Percentiles rank a stretch among this genome's conserved stretches.
Evolutionary conservation across 2,113 vertebrate species (phyloP).

Genomic region (Oryzias celebensis): DNA sequence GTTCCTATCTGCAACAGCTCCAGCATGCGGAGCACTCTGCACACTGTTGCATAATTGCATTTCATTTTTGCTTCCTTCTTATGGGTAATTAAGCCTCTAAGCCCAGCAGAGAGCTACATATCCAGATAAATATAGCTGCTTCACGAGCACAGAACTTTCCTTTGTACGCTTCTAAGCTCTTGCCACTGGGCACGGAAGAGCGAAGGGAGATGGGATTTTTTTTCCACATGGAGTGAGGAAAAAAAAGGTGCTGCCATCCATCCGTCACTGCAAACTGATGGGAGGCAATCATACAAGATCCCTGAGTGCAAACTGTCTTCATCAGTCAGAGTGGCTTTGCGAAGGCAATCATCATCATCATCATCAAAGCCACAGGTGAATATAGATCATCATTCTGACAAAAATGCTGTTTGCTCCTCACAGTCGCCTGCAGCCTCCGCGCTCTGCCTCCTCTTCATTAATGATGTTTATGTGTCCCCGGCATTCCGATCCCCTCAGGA

Average conservation of each 20-base stretch:
- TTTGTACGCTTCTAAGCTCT: slow-evolving; percentile 35
- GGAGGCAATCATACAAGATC: slow-evolving; percentile 50
- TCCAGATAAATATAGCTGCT: slow-evolving; percentile 57
- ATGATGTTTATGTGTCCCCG: slow-evolving; percentile 67
- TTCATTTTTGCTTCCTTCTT: slow-evolving; percentile 53
- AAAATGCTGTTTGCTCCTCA: slow-evolving; percentile 43
- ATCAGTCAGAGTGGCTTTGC: slow-evolving; percentile 46
- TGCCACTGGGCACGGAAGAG: slow-evolving; percentile 55
- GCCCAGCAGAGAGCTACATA: slow-evolving; percentile 48
- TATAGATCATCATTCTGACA: slow-evolving; percentile 44
- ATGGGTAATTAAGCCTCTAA: slow-evolving; percentile 60
- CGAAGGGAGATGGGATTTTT: slow-evolving; percentile 43
- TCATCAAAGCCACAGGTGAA: slow-evolving; percentile 55
- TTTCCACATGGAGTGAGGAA: slow-evolving; percentile 49
- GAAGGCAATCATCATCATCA: slow-evolving; percentile 56
- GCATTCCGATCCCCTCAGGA: slow-evolving; percentile 61
- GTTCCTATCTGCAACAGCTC: slow-evolving; percentile 11
- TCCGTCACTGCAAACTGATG: slow-evolving; percentile 36
- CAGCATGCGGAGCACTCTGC: slow-evolving; percentile 14
- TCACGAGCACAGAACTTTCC: slow-evolving; percentile 37
- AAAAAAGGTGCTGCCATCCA: slow-evolving; percentile 34
- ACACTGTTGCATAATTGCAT: slow-evolving; percentile 55
- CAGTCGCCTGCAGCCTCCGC: slow-evolving; percentile 36
- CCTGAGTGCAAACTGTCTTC: slow-evolving; percentile 31
- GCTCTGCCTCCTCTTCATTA: slow-evolving; percentile 58